A percentile compares a stretch with the other conserved stretches of the same genome.
phyloP scores from a whole-genome alignment of 2,888 invertebrate species.

The Creontiades dilutus region DNA sequence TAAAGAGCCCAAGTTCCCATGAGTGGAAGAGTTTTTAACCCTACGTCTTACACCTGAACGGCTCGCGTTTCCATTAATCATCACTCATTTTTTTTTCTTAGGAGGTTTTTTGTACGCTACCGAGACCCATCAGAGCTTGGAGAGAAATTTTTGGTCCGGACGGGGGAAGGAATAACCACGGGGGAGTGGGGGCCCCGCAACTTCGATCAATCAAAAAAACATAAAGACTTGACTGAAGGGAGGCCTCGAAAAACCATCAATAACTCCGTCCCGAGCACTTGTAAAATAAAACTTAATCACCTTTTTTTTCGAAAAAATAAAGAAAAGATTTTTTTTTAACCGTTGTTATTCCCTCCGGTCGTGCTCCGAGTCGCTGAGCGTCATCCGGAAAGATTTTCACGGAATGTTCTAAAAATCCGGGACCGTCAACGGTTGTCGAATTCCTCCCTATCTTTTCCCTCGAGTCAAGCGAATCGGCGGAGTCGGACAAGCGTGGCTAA shows the following conservation, averaged over 20 bases:
- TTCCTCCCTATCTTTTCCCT: background rate
- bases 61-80: slow-evolving; percentile 40
- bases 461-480: background rate
- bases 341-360: background rate
- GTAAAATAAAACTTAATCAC: slow-evolving; percentile 42
- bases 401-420: background rate
- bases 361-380: background rate
- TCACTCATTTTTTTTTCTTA: slow-evolving; percentile 31
- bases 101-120: background rate
- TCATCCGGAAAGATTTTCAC: background rate
- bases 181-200: background rate
- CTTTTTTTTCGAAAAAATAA: slow-evolving; percentile 6
- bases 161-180: slow-evolving; percentile 1
- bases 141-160: background rate
- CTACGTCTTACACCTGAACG: slow-evolving; percentile 39
- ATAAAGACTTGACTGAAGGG: slow-evolving; percentile 44
- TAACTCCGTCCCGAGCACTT: slow-evolving; percentile 28
- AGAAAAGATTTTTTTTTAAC: background rate
- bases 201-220: slow-evolving; percentile 57
- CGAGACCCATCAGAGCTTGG: slow-evolving; percentile 13
- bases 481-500: slow-evolving; percentile 36
- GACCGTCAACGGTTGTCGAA: background rate
- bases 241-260: slow-evolving; percentile 33
- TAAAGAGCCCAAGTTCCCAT: slow-evolving; percentile 35
- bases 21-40: slow-evolving; percentile 33